phyloP scores from a whole-genome alignment of 2,113 vertebrate genomes.

The Phaethornis superciliosus region DNA sequence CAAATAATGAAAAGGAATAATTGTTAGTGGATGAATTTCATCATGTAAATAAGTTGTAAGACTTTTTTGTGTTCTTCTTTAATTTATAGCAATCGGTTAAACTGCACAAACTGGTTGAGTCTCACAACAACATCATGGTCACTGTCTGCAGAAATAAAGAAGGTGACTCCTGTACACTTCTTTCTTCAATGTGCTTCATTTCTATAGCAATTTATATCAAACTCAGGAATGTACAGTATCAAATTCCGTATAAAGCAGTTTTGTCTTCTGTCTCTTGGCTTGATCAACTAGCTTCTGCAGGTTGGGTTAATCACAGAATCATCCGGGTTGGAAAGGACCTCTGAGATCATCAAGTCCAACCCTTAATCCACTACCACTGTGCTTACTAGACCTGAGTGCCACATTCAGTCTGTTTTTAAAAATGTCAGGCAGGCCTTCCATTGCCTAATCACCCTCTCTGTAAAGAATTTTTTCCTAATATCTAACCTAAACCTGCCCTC shows the following conservation, averaged over 20 bases:
- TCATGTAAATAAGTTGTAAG: not conserved
- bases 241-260: not conserved
- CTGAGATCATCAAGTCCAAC: too few relatives aligned
- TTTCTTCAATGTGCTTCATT: not conserved
- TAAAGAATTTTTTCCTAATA: too few relatives aligned
- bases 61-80: slow-evolving; percentile 41
- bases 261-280: not conserved
- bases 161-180: slow-evolving; percentile 69
- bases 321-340: too few relatives aligned
- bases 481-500: too few relatives aligned
- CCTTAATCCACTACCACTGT: too few relatives aligned
- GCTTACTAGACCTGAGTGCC: too few relatives aligned
- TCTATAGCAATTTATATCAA: not conserved
- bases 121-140: slow-evolving; percentile 78
- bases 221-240: not conserved
- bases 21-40: not conserved
- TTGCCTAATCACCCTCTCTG: too few relatives aligned
- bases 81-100: slow-evolving; percentile 82
- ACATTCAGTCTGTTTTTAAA: too few relatives aligned
- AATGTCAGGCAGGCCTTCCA: too few relatives aligned
- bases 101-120: slow-evolving; percentile 80
- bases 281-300: not conserved
- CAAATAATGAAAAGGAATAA: not conserved
- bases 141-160: slow-evolving; percentile 74
- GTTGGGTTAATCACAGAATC: not conserved